Evolutionary conservation across 2,113 vertebrate species (phyloP).

Genomic region (Seriola rivoliana): DNA sequence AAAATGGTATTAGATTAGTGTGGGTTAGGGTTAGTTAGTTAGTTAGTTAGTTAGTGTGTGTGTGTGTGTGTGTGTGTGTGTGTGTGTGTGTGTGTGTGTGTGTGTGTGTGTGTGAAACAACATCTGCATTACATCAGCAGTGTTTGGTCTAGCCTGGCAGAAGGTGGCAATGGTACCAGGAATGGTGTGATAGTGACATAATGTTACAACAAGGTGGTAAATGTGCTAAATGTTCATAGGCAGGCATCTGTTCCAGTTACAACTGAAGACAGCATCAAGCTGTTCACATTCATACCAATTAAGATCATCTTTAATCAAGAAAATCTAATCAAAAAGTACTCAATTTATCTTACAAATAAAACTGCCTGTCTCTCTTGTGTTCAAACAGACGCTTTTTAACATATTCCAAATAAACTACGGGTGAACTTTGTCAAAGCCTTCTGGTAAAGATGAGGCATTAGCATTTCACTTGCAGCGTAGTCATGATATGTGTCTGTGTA

Average conservation of each 20-base stretch:
- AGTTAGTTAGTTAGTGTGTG: neutral
- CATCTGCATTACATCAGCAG: conserved; percentile 46
- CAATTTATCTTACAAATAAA: conserved; percentile 6
- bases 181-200: conserved; percentile 37
- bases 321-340: conserved; percentile 5
- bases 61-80: conserved; percentile 5
- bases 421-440: conserved; percentile 10
- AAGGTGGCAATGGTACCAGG: conserved; percentile 19
- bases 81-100: conserved; percentile 6
- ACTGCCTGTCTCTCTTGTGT: neutral
- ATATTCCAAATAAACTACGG: conserved; percentile 19
- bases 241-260: conserved; percentile 50
- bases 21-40: neutral
- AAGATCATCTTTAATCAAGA: conserved; percentile 5
- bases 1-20: neutral
- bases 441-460: conserved; percentile 2
- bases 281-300: conserved; percentile 46
- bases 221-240: conserved; percentile 45
- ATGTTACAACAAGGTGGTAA: conserved; percentile 42
- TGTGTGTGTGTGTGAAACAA: neutral
- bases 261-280: conserved; percentile 31
- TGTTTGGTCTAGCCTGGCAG: conserved; percentile 27
- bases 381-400: neutral
- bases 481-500: neutral
- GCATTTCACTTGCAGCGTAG: neutral